Evolutionary conservation across 2,797 vertebrate species (phyloP).

Genomic region (Ctenosaura bakeri): DNA sequence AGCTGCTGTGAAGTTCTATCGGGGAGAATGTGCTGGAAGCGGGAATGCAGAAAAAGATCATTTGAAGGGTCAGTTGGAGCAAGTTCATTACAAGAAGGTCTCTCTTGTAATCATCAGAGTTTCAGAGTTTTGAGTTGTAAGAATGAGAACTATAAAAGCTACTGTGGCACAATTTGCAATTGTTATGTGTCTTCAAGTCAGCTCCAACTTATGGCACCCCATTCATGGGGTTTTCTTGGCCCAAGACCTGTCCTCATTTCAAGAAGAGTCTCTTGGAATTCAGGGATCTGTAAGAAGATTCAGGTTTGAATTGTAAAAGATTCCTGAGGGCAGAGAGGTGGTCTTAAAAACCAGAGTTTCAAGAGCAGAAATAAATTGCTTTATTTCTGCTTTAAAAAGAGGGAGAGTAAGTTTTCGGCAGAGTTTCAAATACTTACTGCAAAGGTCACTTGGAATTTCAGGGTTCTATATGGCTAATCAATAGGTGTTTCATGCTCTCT

Average conservation of each 20-base stretch:
- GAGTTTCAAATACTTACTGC: background rate
- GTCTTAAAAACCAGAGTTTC: background rate
- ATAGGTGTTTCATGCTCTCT: background rate
- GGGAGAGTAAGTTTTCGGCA: background rate
- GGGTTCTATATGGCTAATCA: background rate
- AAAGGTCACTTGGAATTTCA: background rate
- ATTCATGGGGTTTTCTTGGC: too few species aligned
- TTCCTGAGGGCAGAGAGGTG: too few species aligned
- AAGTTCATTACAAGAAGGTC: background rate
- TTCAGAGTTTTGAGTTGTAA: too few species aligned
- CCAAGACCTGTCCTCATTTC: too few species aligned
- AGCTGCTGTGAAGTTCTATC: background rate
- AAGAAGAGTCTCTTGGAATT: too few species aligned
- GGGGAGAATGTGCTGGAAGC: background rate
- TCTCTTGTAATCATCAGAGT: too few species aligned
- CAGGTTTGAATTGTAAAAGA: too few species aligned
- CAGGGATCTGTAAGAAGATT: too few species aligned
- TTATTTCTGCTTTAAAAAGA: background rate
- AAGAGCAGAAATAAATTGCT: background rate
- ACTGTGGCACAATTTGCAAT: too few species aligned
- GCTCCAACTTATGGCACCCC: too few species aligned
- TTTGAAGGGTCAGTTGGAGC: background rate
- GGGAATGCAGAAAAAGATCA: background rate
- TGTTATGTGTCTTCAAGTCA: too few species aligned
- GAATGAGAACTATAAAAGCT: too few species aligned